Base-by-base conservation (phyloP, 2,888 invertebrate genomes). In the Netelia fuscicornis region DNA sequence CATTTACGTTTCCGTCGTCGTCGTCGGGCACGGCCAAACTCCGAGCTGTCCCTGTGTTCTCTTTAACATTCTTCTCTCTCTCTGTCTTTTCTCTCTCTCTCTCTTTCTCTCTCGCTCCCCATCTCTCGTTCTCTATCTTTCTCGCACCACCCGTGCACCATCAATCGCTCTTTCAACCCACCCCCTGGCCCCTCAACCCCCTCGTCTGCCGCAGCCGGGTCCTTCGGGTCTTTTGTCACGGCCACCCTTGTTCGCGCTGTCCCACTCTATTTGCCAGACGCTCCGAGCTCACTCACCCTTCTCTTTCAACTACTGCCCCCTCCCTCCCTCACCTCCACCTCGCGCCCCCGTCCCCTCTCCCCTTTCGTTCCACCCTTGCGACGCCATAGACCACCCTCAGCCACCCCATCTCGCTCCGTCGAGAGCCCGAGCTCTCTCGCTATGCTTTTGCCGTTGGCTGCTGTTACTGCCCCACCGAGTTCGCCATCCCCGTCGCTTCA, bases 221-320 rank as follows among this genome's bases (percentile, higher is more conserved):
- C 89, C 87, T 90, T 90, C 90, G 90, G 72, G 89, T 91, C 92
- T 92, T 92, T 93, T 92, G 92, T 92, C 92, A 92, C 90, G 89
- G 90, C 77, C 92, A 90, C 91, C 87, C 91, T 91, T 91, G 91
- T 92, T 92, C 92, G 90, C 91, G 91, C 92, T 91, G 90, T 92
- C 92, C 89, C 91, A 90, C 92, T 92, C 90, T 91, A 90, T 91
- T 91, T 91, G 89, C 91, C 90, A 88, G 82, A 85, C 90, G 91
- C 90, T 87, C 85, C 80, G 80, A 88, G 88, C 86, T 86, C 89
- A 86, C 89, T 87, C 90, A 90, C 90, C 88, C 90, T 91, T 89
- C 90, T 90, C 90, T 88, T 90, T 91, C 77, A 76, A 30, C 67
- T 60, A 30, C 67, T 60, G 71, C 10, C 77, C 67, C 60, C n/a